Base-by-base conservation (phyloP, 2,888 invertebrate species). In the Drosophila infuscata region DNA sequence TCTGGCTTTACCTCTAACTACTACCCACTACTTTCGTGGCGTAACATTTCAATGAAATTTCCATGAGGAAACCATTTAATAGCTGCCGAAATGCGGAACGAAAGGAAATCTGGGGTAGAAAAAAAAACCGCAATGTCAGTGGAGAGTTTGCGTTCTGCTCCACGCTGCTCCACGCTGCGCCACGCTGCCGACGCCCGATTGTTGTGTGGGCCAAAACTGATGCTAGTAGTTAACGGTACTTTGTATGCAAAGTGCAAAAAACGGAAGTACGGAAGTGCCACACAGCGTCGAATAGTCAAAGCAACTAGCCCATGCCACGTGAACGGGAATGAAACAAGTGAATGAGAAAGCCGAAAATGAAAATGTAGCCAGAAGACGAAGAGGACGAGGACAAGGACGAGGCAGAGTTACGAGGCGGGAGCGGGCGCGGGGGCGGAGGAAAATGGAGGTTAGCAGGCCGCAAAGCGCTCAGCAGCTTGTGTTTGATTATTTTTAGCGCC, bases 211-310 rank as follows among this genome's bases (percentile, higher is more conserved):
- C 38, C 67, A 79, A 81, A 83, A 87, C 81, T 83, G 87, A 80
- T 88, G 82, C 89, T 72, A 82, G 82, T 86, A 87, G 88, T 91
- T 89, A 91, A 91, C 82, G 87, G 82, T 82, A 90, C 91, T 91
- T 91, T 91, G 85, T 91, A 92, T 91, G 91, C 92, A 92, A 91
- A 91, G 86, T 91, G 90, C 85, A 86, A 88, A 91, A 88, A 89
- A 78, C 76, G 76, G 80, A 89, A 87, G 76, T 74, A 69, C 46
- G 25, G 46, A 80, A 82, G 80, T 74, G 70, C 73, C 77, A 75
- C 29, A 62, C 32, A 69, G 59, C 75, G 35, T 36, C 82, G 65
- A 66, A 74, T 74, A 79, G 79, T 81, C 74, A 70, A 35, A 68
- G 65, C 74, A 80, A 81, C 78, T 81, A 70, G 77, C 65, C 71